Base-by-base conservation (phyloP, 30 jellyfish, hydroid and myxozoan genomes). In the Hydractinia echinata region DNA sequence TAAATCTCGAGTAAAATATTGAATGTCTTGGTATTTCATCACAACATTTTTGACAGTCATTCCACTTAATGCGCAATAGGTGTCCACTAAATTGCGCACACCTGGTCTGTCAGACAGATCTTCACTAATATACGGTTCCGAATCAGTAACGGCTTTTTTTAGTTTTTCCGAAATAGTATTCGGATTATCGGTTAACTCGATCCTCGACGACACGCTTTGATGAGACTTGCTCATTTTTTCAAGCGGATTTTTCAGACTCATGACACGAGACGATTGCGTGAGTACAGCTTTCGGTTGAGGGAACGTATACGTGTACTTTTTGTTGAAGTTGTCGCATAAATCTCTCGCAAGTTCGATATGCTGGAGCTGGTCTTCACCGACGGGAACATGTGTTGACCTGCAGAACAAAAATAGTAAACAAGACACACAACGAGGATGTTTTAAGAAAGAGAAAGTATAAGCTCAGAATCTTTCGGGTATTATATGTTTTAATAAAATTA, bases 181-280 rank as follows among this genome's bases (percentile, higher is more conserved):
- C 5, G 85, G 88, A 2, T 82, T 51, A 74, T 90, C 97, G 4
- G 85, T 90, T 55, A 90, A 70, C 10, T 90, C 93, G 13, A 90
- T 90, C 21, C 95, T 72, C 48, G 96, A 89, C 14, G 82, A 85
- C 71, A 19, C 84, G 13, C 82, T 60, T 67, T 82, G 50, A 13
- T 87, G 94, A 54, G 97, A 90, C 64, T 90, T 90, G 94, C 97
- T 90, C 97, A 90, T 90, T 67, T 90, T 90, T 72, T 56, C 74
- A 11, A 60, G 55, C 55, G 97, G 97, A 68, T 85, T 84, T 55
- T 88, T 94, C 76, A 90, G 79, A 49, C 88, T 82, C 91, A 81
- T 82, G 30, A 90, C 86, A 13, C 97, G 82, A 62, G 91, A 76
- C 7, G 89, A 66, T 21, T 73, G 30, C 19, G 94, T 89, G 81